A percentile compares a stretch with the other conserved stretches of the same genome.
Conservation (phyloP, 2,113 vertebrate genomes). For the Syngnathoides biaculeatus region DNA sequence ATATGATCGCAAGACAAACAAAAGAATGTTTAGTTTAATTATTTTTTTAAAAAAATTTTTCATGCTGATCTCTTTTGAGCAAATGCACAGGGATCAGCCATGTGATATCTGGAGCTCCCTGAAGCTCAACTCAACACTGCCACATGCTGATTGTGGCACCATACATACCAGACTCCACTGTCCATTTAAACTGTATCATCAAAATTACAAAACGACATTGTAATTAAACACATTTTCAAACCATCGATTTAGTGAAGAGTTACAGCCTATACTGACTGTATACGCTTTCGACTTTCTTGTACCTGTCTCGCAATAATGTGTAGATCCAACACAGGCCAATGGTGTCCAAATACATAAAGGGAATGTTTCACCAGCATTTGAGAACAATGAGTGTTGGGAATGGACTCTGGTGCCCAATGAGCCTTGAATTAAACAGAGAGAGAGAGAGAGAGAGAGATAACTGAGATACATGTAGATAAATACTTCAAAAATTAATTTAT, state of each 20-base stretch:
- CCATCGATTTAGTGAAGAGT: not conserved
- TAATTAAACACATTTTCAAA: not conserved
- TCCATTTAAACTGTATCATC: no score
- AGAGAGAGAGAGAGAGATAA: not conserved
- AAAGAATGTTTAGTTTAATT: no score
- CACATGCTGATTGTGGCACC: no score
- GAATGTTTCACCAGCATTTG: conserved; percentile 73
- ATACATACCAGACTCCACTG: no score
- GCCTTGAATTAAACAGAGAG: conserved; percentile 55
- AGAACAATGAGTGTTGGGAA: conserved; percentile 77
- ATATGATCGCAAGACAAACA: no score
- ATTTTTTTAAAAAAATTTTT: no score
- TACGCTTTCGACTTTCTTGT: conserved; percentile 1
- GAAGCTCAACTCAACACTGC: no score
- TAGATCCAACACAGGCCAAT: conserved; percentile 69
- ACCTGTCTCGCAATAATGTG: conserved; percentile 78
- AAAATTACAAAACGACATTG: not conserved
- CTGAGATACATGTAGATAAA: not conserved
- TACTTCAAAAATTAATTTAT: not conserved
- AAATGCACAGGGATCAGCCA: no score
- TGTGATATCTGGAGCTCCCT: no score
- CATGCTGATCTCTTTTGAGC: no score
- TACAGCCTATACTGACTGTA: not conserved
- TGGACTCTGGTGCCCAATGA: conserved; percentile 70
- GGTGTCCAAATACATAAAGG: conserved; percentile 67